Base-by-base conservation (phyloP, 2,888 invertebrate genomes). In the Mythimna impura region DNA sequence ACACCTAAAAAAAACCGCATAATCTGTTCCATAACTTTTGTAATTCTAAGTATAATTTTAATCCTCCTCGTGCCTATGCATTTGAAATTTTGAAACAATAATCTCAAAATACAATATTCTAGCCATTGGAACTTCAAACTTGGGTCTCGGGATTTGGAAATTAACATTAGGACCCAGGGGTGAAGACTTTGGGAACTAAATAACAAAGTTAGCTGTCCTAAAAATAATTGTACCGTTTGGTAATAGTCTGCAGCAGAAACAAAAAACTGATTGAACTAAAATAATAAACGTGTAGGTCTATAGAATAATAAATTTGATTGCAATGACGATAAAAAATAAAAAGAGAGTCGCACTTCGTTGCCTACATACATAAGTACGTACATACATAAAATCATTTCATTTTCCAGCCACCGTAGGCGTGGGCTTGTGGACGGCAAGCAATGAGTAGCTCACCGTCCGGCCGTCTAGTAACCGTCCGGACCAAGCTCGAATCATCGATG, bases 181-280 rank as follows among this genome's bases (percentile, higher is more conserved):
- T 62, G 65, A 65, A 69, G 83, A 71, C 70, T 82, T 83, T 76
- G 68, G 22, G n/a, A 82, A 76, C 83, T 82, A 55, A 73, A 62
- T 79, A 58, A 82, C 66, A 30, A 71, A 80, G 83, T 83, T 80
- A 79, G 60, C 43, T 64, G 36, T 66, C 57, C 34, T 47, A n/a
- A 20, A 63, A 68, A 57, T 69, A 73, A 70, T 68, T 71, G 22
- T 66, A 30, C 57, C 63, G 5, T 65, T 62, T 67, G n/a, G 52
- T 72, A 70, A 72, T 82, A 70, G 36, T 55, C 17, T 81, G 55
- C 43, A 78, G 55, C n/a, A n/a, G 47, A 70, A 81, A 82, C 58
- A 68, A 71, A 43, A 67, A 70, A 66, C 70, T 34, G 36, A 80
- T 70, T 80, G 67, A 60, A 30, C 25, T 20, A 43, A 77, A 79